Evolutionary conservation across 2,113 vertebrate species (phyloP), one percentile per base, ranked within the genome.

Genomic region (Tenrec ecaudatus): DNA sequence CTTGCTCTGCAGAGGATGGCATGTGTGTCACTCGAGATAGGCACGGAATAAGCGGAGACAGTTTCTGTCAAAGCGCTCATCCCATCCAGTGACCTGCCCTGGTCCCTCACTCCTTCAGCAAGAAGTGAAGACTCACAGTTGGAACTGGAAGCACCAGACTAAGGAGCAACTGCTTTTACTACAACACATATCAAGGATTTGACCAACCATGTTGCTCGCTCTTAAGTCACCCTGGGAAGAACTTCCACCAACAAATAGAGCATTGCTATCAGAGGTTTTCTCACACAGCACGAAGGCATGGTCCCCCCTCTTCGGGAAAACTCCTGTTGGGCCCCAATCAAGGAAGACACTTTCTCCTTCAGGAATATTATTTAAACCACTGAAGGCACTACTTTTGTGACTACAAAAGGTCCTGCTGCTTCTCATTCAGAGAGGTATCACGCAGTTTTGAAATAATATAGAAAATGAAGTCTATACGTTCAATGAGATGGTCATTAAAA

Each of bases 41-140:
- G 16, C 19, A 60, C 0, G 0, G 14, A 66, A 47, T 5, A 3
- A 4, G 3, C 0, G 22, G 4, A 31, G 76, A 16, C 0, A 4
- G 8, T 29, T 29, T 80, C 60, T 60, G 29, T 38, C 60, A 40
- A 82, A 4, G 19, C 12, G 31, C 29, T 36, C 64, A 15, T 7
- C 15, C 68, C 43, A 47, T 33, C 29, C 14, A 19, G 16, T 75
- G 40, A 4, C 60, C 31, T 71, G 31, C 23, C 76, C 47, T 23
- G 2, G 1, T 11, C 36, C 20, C 12, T 3, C 1, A 12, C 64
- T 22, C 10, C 12, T 33, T 38, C 40, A 40, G 19, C 40, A 23
- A 4, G 60, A 58, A 47, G 75, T 79, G 22, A 73, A 53, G 23
- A 64, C 36, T 29, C 23, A 27, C 1, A 0, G 5, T 40, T 14